These are phyloP conservation scores for Chauna torquata DNA, from an alignment of 2,113 vertebrate genomes.

Conservation along the genomic window DNA sequence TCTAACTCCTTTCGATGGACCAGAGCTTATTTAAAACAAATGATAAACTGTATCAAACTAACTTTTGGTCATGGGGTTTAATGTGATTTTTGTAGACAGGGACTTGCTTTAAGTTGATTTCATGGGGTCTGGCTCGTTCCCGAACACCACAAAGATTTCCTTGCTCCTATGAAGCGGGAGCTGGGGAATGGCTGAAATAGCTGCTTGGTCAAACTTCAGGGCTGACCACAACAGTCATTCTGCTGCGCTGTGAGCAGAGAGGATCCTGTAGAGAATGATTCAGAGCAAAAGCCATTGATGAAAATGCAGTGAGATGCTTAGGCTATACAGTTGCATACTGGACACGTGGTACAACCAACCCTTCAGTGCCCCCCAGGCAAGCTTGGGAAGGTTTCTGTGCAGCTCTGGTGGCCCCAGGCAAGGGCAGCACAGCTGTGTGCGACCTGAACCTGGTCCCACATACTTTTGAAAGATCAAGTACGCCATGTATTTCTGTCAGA, in stretches of 20 bases:
- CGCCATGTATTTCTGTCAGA: not conserved
- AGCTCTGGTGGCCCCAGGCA: not conserved
- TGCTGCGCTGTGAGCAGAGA: not conserved
- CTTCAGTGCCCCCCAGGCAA: not conserved
- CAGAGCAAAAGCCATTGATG: not conserved
- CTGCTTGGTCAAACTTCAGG: not conserved
- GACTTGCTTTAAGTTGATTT: not conserved
- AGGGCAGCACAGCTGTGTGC: not conserved
- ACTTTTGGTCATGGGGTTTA: not conserved
- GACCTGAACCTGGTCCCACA: not conserved
- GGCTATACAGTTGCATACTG: not conserved
- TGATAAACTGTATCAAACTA: not conserved
- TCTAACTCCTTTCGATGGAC: not conserved
- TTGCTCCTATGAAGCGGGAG: not conserved
- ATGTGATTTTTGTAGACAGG: not conserved
- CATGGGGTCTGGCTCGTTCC: not conserved
- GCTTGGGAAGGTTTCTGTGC: not conserved
- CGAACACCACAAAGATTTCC: not conserved
- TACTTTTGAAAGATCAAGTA: not conserved
- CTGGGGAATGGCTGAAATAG: not conserved
- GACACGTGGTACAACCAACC: accelerated
- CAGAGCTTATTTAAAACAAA: not conserved
- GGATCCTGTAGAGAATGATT: not conserved
- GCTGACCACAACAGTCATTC: not conserved
- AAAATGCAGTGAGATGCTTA: not conserved